phyloP scores from a whole-genome alignment of 2,797 vertebrate genomes.

The Carapus acus region DNA sequence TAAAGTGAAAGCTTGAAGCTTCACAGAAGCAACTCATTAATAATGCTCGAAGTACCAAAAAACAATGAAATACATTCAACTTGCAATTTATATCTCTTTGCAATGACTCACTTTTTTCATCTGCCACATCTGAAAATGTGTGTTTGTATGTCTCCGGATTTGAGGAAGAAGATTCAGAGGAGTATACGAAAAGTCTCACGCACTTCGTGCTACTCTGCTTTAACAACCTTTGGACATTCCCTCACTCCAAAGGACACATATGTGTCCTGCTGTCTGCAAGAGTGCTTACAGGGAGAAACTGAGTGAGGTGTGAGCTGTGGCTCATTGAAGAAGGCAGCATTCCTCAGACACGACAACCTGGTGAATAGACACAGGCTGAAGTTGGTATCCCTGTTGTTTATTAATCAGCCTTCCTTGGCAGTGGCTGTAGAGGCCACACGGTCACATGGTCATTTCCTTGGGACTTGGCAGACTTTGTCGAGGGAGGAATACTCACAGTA shows the following conservation, averaged over 20 bases:
- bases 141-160: too few relatives aligned
- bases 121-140: slow-evolving; percentile 3
- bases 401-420: slow-evolving; percentile 52
- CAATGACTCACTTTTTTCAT: slow-evolving; percentile 8
- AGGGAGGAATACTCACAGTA: slow-evolving; percentile 5
- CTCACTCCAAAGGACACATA: slow-evolving; percentile 8
- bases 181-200: slow-evolving; percentile 16
- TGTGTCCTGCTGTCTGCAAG: slow-evolving; percentile 7
- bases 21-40: slow-evolving; percentile 14
- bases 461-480: slow-evolving; percentile 30
- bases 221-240: slow-evolving; percentile 27
- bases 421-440: slow-evolving; percentile 13
- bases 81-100: slow-evolving; percentile 5
- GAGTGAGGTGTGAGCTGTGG: slow-evolving; percentile 25
- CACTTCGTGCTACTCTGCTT: slow-evolving; percentile 6
- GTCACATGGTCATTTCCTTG: slow-evolving; percentile 44
- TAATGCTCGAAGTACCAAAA: slow-evolving; percentile 10
- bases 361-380: slow-evolving; percentile 57
- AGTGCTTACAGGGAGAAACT: slow-evolving; percentile 33
- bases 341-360: slow-evolving; percentile 55
- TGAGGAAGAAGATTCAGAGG: too few relatives aligned
- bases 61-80: slow-evolving; percentile 9
- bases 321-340: slow-evolving; percentile 46
- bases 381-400: slow-evolving; percentile 48
- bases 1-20: neutral